Evolutionary conservation across 2,113 vertebrate species (phyloP).

Genomic region (Cheilinus undulatus): DNA sequence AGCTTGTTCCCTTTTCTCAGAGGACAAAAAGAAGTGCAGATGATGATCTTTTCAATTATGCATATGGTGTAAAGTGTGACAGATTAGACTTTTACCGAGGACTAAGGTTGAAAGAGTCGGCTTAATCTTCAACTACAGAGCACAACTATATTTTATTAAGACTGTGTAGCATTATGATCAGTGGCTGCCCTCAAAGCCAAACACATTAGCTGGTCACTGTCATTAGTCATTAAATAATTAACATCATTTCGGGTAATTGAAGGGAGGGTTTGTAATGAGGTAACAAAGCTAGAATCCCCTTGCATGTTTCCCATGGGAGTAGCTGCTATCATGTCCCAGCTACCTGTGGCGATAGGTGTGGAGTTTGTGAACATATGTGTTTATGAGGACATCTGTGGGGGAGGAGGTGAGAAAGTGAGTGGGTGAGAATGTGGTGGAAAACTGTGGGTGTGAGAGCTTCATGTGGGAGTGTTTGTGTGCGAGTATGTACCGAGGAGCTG

Average conservation of each 20-base stretch:
- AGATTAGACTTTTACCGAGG: slow-evolving; percentile 32
- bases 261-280: not conserved
- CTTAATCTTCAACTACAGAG: slow-evolving; percentile 18
- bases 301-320: not conserved
- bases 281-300: not conserved
- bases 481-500: slow-evolving; percentile 4
- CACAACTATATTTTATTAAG: not conserved
- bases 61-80: slow-evolving; percentile 40
- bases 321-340: slow-evolving; percentile 1
- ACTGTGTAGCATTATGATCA: too few relatives aligned
- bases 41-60: slow-evolving; percentile 67
- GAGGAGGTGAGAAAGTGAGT: slow-evolving; percentile 10
- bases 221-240: not conserved
- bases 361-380: not conserved
- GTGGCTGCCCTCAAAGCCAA: not conserved
- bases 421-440: slow-evolving; percentile 20
- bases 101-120: slow-evolving; percentile 33
- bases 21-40: slow-evolving; percentile 40
- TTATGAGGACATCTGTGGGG: slow-evolving; percentile 2
- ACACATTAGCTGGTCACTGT: not conserved
- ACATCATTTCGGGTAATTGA: not conserved
- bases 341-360: not conserved
- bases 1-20: slow-evolving; percentile 34
- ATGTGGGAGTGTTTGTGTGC: not conserved
- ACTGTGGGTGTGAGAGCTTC: not conserved